Percentiles rank a stretch among this genome's conserved stretches.
These are phyloP conservation scores for Borostomias antarcticus DNA, from an alignment of 2,797 vertebrate species.

Conservation along the genomic window DNA sequence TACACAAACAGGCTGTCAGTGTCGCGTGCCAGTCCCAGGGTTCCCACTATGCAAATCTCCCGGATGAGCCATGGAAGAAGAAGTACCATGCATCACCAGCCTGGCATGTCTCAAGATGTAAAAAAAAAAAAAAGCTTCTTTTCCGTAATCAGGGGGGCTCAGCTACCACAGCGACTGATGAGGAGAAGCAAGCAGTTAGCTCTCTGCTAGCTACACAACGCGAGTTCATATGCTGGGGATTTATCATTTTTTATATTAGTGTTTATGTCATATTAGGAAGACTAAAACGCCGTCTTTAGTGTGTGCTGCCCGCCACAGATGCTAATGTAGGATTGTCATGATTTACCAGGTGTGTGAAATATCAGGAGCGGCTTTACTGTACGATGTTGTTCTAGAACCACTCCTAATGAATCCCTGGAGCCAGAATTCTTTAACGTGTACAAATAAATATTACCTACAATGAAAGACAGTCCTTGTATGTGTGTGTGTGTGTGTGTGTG, in stretches of 20 bases:
- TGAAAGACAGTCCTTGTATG: conserved; percentile 74
- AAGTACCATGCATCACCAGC: conserved; percentile 47
- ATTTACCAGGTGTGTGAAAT: conserved; percentile 20
- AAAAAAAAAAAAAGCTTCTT: conserved; percentile 35
- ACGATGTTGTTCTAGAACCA: neutral
- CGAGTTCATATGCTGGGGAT: no score
- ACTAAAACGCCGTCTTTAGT: neutral
- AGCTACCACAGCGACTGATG: conserved; percentile 38
- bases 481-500: no score
- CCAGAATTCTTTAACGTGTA: neutral
- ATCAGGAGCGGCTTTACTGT: neutral
- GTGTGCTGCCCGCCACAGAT: neutral
- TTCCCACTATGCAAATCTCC: conserved; percentile 71
- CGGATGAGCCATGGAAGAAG: conserved; percentile 54
- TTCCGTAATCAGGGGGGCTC: conserved; percentile 58
- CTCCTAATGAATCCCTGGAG: neutral
- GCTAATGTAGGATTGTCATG: neutral
- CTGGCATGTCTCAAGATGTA: conserved; percentile 62
- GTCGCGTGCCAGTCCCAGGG: conserved; percentile 45
- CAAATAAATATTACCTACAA: neutral
- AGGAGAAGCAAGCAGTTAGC: neutral
- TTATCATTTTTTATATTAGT: neutral
- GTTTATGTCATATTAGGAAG: neutral
- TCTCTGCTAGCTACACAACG: neutral
- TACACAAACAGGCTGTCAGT: conserved; percentile 81